Conservation (phyloP, 1,140 invertebrate genomes). For the Vanessa tameamea region DNA sequence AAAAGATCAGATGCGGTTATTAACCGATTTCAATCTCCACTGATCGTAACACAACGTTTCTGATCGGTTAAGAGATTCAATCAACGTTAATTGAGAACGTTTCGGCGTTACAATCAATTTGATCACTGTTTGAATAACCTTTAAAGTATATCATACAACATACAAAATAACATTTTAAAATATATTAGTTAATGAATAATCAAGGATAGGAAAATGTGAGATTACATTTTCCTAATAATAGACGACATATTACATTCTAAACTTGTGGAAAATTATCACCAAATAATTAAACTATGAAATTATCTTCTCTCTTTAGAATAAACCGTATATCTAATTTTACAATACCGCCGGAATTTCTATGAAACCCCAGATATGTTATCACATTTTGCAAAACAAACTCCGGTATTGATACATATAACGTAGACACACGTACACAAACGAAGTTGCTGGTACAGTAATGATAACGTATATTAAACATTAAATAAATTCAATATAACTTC, state of each 20-base stretch:
- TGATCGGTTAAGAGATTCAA: constrained; percentile 50
- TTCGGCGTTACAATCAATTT: constrained; percentile 57
- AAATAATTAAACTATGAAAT: too few relatives aligned
- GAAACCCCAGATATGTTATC: too few relatives aligned
- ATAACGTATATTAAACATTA: neutral
- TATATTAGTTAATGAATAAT: too few relatives aligned
- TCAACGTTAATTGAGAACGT: constrained; percentile 51
- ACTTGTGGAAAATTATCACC: too few relatives aligned
- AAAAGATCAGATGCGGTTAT: constrained; percentile 42
- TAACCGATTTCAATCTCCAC: constrained; percentile 49
- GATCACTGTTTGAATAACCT: constrained; percentile 51
- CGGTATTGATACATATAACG: too few relatives aligned
- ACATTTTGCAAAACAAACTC: too few relatives aligned
- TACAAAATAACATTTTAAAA: neutral
- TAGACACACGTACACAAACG: neutral
- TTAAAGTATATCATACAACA: constrained; percentile 34
- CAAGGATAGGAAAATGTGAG: too few relatives aligned
- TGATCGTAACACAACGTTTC: constrained; percentile 53
- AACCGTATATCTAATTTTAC: too few relatives aligned
- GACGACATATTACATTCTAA: too few relatives aligned
- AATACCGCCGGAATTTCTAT: too few relatives aligned
- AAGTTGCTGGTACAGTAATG: neutral
- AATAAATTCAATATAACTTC: neutral
- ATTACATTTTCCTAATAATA: too few relatives aligned
- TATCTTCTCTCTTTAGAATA: too few relatives aligned